Evolutionary conservation across 1,140 invertebrate species (phyloP), one percentile per base, ranked within the genome.

Genomic region (Mercenaria mercenaria): DNA sequence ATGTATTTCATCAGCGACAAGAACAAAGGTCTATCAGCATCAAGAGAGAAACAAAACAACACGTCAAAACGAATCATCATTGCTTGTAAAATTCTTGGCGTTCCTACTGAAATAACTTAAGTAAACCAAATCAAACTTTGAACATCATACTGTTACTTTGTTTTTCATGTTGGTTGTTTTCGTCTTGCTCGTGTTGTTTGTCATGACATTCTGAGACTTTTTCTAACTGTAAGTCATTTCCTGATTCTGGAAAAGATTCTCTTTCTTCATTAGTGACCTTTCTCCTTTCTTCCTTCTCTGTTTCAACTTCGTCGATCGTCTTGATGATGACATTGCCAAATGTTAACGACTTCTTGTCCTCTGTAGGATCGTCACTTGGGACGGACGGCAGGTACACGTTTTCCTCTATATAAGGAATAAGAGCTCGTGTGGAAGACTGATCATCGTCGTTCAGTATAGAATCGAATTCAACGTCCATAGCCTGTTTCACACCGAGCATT

Each of bases 321-420:
- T 74, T 74, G 8, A 74, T 74, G 3, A 74, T 15, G 4, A 74
- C 69, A 20, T 74, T 74, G 1, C 69, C 69, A 39, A 74, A 74
- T n/a, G 37, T 29, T 13, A 74, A n/a, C 8, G 32, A 6, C n/a
- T 41, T 74, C 18, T 74, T 74, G 1, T 69, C 67, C 8, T 13
- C 11, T 74, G 32, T 39, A 10, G n/a, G 23, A 26, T 20, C 37
- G 10, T 74, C 34, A 4, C 34, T 74, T 39, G 69, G 69, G 6
- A 29, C 8, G 2, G 23, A 4, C 2, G 69, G 69, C 18, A 74
- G 18, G 29, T n/a, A 56, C n/a, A 15, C n/a, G n/a, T n/a, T 56
- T n/a, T 56, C 52, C 13, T 56, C 13, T 47, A 47, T 6, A 15
- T 47, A 47, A 8, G 43, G 15, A 47, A 47, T 15, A 47, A 8